phyloP scores from a whole-genome alignment of 2,797 vertebrate genomes.

The Mionectes olivaceus region DNA sequence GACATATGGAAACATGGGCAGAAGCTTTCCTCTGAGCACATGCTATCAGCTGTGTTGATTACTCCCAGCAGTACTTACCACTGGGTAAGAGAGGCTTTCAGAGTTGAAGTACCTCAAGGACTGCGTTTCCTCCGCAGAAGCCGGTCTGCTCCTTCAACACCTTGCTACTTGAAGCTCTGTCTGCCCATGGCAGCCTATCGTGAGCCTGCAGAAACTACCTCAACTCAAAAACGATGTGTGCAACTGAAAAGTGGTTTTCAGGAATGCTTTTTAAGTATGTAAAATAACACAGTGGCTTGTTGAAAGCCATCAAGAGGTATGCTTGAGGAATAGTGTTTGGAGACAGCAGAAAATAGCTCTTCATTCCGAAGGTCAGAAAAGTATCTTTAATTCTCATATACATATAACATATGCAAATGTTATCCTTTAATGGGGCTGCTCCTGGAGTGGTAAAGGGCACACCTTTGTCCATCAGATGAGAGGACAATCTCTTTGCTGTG shows the following conservation, averaged over 20 bases:
- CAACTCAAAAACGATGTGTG: background rate
- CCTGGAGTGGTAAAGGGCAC: background rate
- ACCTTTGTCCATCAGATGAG: background rate
- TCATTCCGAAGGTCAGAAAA: background rate
- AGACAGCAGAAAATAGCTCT: conserved; percentile 31
- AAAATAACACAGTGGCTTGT: conserved; percentile 20
- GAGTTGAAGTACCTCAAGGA: conserved; percentile 49
- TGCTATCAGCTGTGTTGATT: conserved; percentile 21
- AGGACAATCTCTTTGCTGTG: background rate
- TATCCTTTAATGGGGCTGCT: background rate
- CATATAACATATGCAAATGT: background rate
- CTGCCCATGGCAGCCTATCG: background rate
- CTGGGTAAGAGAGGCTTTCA: conserved; percentile 38
- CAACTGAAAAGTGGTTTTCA: conserved; percentile 18
- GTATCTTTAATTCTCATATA: background rate
- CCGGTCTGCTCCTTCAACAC: conserved; percentile 13
- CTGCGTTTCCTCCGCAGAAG: conserved; percentile 26
- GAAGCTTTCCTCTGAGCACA: background rate
- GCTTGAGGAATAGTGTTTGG: conserved; percentile 4
- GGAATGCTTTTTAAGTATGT: conserved; percentile 8
- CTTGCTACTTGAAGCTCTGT: conserved; percentile 12
- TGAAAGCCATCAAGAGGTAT: conserved; percentile 36
- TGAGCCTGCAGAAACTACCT: conserved; percentile 4
- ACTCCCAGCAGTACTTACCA: conserved; percentile 24
- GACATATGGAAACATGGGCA: background rate